phyloP scores from a whole-genome alignment of 1,140 invertebrate species.

The Hydropsyche tenuis region DNA sequence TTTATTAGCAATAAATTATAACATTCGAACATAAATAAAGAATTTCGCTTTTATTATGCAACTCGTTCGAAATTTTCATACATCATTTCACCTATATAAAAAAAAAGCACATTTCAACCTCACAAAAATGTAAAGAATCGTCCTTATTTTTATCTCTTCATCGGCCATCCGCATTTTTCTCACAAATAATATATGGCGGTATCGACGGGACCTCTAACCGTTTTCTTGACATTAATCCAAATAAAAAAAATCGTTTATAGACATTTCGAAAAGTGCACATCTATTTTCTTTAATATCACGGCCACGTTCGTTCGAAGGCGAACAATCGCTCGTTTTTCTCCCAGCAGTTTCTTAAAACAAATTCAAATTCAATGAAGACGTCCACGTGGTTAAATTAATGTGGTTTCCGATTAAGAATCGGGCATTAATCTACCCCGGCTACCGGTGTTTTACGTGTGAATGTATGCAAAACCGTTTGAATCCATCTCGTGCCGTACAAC shows the following conservation, averaged over 20 bases:
- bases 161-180: constrained; percentile 9
- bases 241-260: constrained; percentile 9
- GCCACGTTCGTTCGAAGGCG: not conserved
- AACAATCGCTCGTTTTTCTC: constrained; percentile 10
- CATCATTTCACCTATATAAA: too few relatives aligned
- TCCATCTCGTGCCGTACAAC: not conserved
- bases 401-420: not conserved
- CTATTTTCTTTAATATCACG: constrained; percentile 10
- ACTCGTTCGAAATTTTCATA: too few relatives aligned
- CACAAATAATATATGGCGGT: constrained; percentile 1
- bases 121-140: constrained; percentile 7
- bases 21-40: too few relatives aligned
- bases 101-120: too few relatives aligned
- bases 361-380: too few relatives aligned
- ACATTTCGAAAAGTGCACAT: not conserved
- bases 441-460: constrained; percentile 25
- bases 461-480: not conserved
- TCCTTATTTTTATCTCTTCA: not conserved
- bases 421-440: not conserved
- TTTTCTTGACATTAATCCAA: constrained; percentile 27
- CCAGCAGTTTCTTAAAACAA: not conserved
- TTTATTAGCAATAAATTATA: too few relatives aligned
- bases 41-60: too few relatives aligned
- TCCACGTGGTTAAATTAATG: too few relatives aligned
- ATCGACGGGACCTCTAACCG: not conserved